Percentiles rank a stretch among this genome's conserved stretches.
phyloP scores from a whole-genome alignment of 2,888 invertebrate genomes.

The Volucella inanis region DNA sequence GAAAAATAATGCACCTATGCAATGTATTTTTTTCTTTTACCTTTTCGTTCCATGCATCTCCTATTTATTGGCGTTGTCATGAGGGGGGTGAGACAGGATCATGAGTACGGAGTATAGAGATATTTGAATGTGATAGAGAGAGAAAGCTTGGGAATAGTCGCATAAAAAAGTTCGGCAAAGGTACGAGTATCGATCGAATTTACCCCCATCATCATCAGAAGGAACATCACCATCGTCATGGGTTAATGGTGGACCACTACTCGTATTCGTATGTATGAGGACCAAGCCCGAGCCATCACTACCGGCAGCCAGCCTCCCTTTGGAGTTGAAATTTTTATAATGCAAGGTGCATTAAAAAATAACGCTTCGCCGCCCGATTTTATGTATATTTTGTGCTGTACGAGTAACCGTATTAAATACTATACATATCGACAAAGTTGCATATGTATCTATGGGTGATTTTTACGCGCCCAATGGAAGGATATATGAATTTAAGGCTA shows the following conservation, averaged over 20 bases:
- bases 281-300: not conserved
- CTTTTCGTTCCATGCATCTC: conserved; percentile 18
- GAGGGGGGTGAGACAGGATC: not conserved
- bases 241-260: conserved; percentile 66
- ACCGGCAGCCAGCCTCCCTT: not conserved
- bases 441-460: conserved; percentile 39
- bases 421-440: not conserved
- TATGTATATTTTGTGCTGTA: conserved; percentile 16
- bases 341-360: conserved; percentile 73
- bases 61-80: conserved; percentile 51
- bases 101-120: conserved; percentile 16
- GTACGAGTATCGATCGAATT: conserved; percentile 62
- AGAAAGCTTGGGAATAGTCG: conserved; percentile 43
- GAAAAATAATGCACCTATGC: conserved; percentile 71
- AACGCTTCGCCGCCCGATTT: conserved; percentile 62
- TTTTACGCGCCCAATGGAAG: conserved; percentile 42
- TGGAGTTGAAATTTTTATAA: conserved; percentile 53
- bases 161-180: conserved; percentile 59
- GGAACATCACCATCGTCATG: conserved; percentile 39
- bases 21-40: conserved; percentile 33
- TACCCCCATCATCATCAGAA: conserved; percentile 9
- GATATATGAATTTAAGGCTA: conserved; percentile 33
- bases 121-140: conserved; percentile 20
- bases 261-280: not conserved
- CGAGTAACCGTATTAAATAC: no score